Evolutionary conservation across 2,888 invertebrate species (phyloP).

Genomic region (Cerastoderma edule): DNA sequence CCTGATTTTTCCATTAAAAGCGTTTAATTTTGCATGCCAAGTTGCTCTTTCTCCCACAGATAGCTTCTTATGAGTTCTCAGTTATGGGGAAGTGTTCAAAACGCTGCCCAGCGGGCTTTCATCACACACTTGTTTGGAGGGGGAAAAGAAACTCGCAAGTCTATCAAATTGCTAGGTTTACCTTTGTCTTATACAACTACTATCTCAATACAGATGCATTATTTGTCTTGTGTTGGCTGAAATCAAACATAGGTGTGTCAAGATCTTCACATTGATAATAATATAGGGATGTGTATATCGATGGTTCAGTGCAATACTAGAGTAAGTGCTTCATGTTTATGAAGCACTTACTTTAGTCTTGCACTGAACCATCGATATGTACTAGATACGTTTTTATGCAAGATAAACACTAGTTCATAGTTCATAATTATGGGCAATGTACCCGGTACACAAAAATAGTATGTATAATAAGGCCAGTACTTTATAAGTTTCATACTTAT

Average conservation of each 20-base stretch:
- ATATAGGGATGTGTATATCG: too few species aligned
- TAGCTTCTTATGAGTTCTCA: too few species aligned
- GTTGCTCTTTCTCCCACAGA: too few species aligned
- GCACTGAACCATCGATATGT: background rate
- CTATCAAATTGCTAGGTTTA: conserved; percentile 18
- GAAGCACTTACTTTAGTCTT: background rate
- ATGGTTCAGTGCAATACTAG: too few species aligned
- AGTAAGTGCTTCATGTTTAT: background rate
- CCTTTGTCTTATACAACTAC: background rate
- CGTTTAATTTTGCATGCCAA: too few species aligned
- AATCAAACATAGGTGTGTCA: conserved; percentile 30
- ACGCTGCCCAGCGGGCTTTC: too few species aligned
- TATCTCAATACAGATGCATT: conserved; percentile 47
- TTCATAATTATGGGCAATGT: background rate
- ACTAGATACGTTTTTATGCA: background rate
- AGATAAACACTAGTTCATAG: background rate
- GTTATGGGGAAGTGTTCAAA: too few species aligned
- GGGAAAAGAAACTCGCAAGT: conserved; percentile 2
- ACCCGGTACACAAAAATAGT: too few species aligned
- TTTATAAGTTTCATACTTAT: too few species aligned
- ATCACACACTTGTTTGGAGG: conserved; percentile 13
- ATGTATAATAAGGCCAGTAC: too few species aligned
- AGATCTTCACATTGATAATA: too few species aligned
- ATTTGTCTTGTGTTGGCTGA: conserved; percentile 47
- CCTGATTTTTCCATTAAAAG: too few species aligned